Evolutionary conservation across 2,113 vertebrate species (phyloP).

Genomic region (Actinemys pallida): DNA sequence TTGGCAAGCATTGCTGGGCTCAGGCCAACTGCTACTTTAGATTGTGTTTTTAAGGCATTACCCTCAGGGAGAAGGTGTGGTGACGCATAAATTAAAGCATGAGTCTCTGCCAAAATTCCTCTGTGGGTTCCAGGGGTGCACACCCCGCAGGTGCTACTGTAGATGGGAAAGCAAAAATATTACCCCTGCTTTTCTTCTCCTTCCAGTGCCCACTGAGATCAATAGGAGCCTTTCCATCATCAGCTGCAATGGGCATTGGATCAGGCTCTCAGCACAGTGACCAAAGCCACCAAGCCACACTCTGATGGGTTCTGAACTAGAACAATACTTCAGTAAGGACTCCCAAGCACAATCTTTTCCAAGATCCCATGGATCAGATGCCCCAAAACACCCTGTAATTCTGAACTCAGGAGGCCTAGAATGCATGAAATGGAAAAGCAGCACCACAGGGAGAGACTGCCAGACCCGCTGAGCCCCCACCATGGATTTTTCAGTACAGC

Average conservation of each 20-base stretch:
- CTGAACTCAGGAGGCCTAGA: neutral
- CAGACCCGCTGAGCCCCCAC: neutral
- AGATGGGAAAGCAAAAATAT: neutral
- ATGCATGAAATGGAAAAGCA: neutral
- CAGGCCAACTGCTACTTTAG: conserved; percentile 29
- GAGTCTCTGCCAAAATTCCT: neutral
- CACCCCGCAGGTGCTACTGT: neutral
- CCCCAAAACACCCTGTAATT: neutral
- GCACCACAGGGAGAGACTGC: neutral
- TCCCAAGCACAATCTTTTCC: neutral
- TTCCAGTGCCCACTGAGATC: neutral
- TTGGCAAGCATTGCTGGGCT: conserved; percentile 30
- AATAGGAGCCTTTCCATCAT: neutral
- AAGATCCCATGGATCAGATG: neutral
- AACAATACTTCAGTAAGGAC: neutral
- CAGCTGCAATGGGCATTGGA: neutral
- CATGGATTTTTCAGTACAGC: neutral
- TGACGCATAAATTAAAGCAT: neutral
- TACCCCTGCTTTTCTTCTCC: neutral
- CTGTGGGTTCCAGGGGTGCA: neutral
- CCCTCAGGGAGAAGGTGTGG: neutral
- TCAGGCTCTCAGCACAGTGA: neutral
- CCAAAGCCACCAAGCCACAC: neutral
- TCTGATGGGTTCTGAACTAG: neutral
- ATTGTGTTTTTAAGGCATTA: neutral